Evolutionary conservation across 1,140 invertebrate species (phyloP), one percentile per base, ranked within the genome.

Genomic region (Drosophila lacertosa): DNA sequence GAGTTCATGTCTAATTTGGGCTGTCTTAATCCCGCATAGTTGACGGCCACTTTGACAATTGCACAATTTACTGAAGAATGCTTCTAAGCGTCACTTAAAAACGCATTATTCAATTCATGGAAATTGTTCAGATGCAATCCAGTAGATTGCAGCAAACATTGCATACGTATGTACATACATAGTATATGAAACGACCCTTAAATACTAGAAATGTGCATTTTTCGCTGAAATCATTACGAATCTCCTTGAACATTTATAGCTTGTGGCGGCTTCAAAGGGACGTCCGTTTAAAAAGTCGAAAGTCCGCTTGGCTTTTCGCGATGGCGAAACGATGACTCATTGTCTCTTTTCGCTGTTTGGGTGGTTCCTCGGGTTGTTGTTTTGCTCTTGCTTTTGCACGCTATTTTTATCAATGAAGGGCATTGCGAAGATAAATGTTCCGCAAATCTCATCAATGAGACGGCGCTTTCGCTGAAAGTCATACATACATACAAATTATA

Each of bases 61-160:
- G 86, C 73, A 78, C 80, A 89, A 89, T 89, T 79, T 86, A 77
- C 50, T 76, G 68, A 86, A 81, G 88, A 89, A 89, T 89, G 86
- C 72, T 75, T 89, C 86, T 86, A 79, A 89, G 80, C 86, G 60
- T 79, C 81, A 89, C 86, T 89, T 89, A 86, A 89, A 79, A 89
- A 86, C 77, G 69, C 74, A 89, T 89, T 89, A 89, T 89, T 89
- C 74, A 86, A 86, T 89, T 89, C 67, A 78, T 68, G 60, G 39
- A 51, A 54, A 33, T 57, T 48, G 16, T 35, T 48, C 26, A 51
- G 33, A 58, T 71, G 37, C 59, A 57, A 39, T 37, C 63, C 6
- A 48, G 13, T 48, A 10, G 26, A 16, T 10, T 18, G 39, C 39
- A 47, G 15, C 24, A 3, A 29, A 24, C 16, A n/a, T 10, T 18